Percentiles rank a stretch among this genome's conserved stretches.
These are phyloP conservation scores for Zosterops hypoxanthus DNA, from an alignment of 2,113 vertebrate species.

Conservation along the genomic window DNA sequence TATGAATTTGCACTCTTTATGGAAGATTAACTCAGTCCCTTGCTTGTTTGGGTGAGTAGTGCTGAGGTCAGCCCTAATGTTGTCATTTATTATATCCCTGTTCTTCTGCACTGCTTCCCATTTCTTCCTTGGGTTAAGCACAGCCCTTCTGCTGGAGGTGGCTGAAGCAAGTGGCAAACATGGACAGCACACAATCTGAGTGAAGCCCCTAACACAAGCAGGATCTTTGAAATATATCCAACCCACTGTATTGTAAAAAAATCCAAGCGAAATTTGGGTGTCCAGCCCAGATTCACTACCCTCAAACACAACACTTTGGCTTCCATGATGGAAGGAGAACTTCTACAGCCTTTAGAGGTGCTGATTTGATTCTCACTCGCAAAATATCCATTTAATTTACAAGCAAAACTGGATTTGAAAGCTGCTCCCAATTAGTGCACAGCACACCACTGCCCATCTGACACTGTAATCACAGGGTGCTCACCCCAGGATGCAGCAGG, in stretches of 20 bases:
- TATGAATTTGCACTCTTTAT: neutral
- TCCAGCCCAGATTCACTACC: neutral
- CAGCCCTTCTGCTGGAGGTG: neutral
- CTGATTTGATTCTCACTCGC: neutral
- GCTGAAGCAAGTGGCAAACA: neutral
- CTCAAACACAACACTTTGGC: neutral
- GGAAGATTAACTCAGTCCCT: neutral
- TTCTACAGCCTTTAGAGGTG: neutral
- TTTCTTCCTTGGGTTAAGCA: neutral
- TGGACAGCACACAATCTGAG: neutral
- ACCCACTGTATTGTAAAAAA: neutral
- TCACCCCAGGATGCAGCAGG: neutral
- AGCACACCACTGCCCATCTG: conserved; percentile 10
- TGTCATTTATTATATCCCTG: neutral
- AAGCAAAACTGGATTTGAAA: conserved; percentile 50
- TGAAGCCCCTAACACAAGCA: neutral
- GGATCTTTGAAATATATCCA: neutral
- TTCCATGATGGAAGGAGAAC: neutral
- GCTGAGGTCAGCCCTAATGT: neutral
- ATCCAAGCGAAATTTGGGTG: neutral
- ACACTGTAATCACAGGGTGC: neutral
- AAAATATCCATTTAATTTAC: neutral
- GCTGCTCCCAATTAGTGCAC: neutral
- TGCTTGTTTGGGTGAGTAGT: neutral
- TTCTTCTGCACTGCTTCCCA: neutral